phyloP scores from a whole-genome alignment of 2,113 vertebrate species.

The Dasyurus viverrinus region DNA sequence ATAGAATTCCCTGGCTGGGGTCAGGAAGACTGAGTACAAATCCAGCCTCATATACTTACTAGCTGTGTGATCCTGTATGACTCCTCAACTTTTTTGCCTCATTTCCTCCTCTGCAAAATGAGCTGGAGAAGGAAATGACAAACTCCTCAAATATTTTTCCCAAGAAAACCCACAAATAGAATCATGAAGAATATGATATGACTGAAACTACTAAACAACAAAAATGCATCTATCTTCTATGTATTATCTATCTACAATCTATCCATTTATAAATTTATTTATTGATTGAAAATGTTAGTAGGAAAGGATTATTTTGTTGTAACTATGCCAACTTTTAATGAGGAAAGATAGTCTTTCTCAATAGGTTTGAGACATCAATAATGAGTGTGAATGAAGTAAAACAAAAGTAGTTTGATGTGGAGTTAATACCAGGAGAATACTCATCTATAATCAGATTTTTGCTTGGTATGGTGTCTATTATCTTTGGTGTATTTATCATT shows the following conservation, averaged over 20 bases:
- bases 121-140: background rate
- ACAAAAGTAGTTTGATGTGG: background rate
- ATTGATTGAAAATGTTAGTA: background rate
- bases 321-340: background rate
- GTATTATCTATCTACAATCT: background rate
- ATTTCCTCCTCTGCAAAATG: background rate
- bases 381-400: background rate
- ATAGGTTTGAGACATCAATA: background rate
- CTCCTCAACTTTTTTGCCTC: background rate
- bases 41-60: rapidly evolving
- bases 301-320: background rate
- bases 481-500: too few species aligned
- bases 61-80: background rate
- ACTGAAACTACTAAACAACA: background rate
- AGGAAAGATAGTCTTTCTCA: background rate
- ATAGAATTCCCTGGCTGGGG: background rate
- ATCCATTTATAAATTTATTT: background rate
- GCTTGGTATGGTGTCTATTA: background rate
- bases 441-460: background rate
- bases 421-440: background rate
- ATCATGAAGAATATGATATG: background rate
- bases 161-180: background rate
- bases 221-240: background rate
- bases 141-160: background rate
- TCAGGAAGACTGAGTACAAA: background rate